Percentiles rank a stretch among this genome's conserved stretches.
These are phyloP conservation scores for Tetrapedia diversipes DNA, from an alignment of 2,888 invertebrate species.

Conservation along the genomic window DNA sequence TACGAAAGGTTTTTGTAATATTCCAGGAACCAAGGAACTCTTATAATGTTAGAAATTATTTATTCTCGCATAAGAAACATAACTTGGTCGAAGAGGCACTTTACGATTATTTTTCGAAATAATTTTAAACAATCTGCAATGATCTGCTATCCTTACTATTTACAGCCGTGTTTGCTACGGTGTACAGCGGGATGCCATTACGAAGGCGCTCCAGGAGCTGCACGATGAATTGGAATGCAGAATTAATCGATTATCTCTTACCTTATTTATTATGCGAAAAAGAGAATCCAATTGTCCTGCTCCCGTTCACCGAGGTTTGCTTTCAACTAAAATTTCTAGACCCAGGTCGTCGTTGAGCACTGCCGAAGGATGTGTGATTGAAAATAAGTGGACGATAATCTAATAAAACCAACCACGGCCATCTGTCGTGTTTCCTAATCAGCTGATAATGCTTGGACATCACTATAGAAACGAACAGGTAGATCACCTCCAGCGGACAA, in stretches of 20 bases:
- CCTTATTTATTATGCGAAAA: neutral
- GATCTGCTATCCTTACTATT: neutral
- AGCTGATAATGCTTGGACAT: constrained; percentile 77
- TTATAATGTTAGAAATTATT: too few species aligned
- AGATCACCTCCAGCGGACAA: constrained; percentile 14
- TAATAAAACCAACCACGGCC: constrained; percentile 75
- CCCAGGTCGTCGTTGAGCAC: constrained; percentile 4
- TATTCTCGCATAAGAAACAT: too few species aligned
- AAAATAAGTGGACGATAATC: constrained; percentile 76
- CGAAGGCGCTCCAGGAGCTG: neutral
- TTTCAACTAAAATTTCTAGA: constrained; percentile 19
- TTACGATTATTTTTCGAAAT: too few species aligned
- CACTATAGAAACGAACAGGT: constrained; percentile 74
- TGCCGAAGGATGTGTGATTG: constrained; percentile 37
- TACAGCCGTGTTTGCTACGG: neutral
- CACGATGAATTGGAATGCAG: too few species aligned
- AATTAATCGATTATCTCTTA: constrained; percentile 11
- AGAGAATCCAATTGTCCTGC: neutral
- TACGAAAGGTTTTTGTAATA: too few species aligned
- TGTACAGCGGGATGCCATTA: neutral
- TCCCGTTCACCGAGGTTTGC: neutral
- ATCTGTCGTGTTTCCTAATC: constrained; percentile 79
- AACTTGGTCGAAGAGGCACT: too few species aligned
- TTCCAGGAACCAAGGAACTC: too few species aligned
- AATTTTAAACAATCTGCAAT: too few species aligned